These are phyloP conservation scores for Geotrupes spiniger DNA, from an alignment of 2,888 invertebrate species.

Conservation along the genomic window DNA sequence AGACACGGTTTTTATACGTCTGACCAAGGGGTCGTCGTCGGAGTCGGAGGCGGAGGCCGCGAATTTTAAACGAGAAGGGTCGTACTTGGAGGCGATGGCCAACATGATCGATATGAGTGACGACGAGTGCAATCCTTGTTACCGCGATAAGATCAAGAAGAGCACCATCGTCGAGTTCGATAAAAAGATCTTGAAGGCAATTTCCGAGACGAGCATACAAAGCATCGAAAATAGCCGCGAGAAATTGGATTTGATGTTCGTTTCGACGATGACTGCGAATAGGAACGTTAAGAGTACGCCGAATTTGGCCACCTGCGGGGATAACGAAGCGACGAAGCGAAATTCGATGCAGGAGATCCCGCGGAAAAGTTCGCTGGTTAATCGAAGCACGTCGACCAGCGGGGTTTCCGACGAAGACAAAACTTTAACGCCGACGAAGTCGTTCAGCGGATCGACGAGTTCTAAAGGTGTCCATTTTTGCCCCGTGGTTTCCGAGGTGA, in stretches of 20 bases:
- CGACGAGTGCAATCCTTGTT: slow-evolving; percentile 56
- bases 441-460: slow-evolving; percentile 38
- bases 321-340: too few relatives aligned
- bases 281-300: slow-evolving; percentile 57
- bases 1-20: background rate
- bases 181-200: slow-evolving; percentile 44
- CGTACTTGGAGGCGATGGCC: slow-evolving; percentile 47
- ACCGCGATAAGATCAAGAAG: slow-evolving; percentile 52
- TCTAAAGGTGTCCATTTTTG: slow-evolving; percentile 70
- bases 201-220: slow-evolving; percentile 42
- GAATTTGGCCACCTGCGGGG: slow-evolving; percentile 50
- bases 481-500: slow-evolving; percentile 76
- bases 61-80: slow-evolving; percentile 44
- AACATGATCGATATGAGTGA: slow-evolving; percentile 47
- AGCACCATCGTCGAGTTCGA: slow-evolving; percentile 48
- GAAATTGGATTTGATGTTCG: slow-evolving; percentile 34
- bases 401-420: slow-evolving; percentile 42
- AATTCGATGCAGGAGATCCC: slow-evolving; percentile 62
- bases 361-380: slow-evolving; percentile 51
- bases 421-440: slow-evolving; percentile 37
- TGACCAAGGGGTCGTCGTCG: background rate
- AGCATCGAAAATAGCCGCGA: slow-evolving; percentile 21
- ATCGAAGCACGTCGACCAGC: slow-evolving; percentile 46
- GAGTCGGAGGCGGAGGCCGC: slow-evolving; percentile 11
- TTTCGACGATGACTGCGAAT: slow-evolving; percentile 35